These are phyloP conservation scores for Oplegnathus fasciatus DNA, from an alignment of 2,113 vertebrate species.

Conservation along the genomic window DNA sequence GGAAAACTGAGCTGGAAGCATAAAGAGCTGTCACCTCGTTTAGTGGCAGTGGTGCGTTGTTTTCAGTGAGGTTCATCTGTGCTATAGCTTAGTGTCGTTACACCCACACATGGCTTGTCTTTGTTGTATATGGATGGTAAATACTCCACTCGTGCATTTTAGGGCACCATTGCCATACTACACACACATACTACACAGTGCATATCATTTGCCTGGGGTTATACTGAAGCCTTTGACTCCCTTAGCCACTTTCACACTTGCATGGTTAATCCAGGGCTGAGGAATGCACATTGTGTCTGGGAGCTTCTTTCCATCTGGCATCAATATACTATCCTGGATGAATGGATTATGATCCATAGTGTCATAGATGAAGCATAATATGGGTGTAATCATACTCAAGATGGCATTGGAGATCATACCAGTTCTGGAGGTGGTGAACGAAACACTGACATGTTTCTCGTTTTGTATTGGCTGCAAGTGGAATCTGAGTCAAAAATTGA, in stretches of 20 bases:
- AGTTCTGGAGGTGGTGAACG: background rate
- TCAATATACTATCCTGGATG: background rate
- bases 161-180: background rate
- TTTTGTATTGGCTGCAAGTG: too few species aligned
- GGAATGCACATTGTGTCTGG: background rate
- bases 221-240: background rate
- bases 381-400: slow-evolving; percentile 9
- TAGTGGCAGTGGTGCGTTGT: background rate
- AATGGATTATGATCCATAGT: slow-evolving; percentile 15
- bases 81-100: background rate
- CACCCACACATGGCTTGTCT: background rate
- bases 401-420: background rate
- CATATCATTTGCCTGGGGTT: slow-evolving; percentile 2
- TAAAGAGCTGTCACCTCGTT: background rate
- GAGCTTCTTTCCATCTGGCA: slow-evolving; percentile 2
- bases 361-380: background rate
- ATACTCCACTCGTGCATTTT: background rate
- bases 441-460: background rate
- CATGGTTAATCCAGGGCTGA: slow-evolving; percentile 1
- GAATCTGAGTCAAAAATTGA: background rate
- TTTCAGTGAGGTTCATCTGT: background rate
- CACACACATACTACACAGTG: slow-evolving; percentile 6
- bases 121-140: background rate
- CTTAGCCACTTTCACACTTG: background rate
- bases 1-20: background rate